Evolutionary conservation across 2,888 invertebrate species (phyloP).

Genomic region (Glaucopsyche alexis): DNA sequence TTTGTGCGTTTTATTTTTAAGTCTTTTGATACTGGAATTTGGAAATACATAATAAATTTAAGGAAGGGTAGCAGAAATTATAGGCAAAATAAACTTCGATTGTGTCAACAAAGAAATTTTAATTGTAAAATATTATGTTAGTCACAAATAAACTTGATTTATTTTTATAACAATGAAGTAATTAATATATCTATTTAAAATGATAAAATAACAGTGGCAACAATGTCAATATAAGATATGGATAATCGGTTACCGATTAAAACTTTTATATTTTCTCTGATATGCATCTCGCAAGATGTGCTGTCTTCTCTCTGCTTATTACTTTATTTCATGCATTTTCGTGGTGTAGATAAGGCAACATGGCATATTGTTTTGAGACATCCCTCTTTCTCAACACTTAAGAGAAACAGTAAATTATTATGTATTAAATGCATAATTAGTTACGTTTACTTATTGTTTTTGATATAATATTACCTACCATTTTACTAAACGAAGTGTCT

Average conservation of each 20-base stretch:
- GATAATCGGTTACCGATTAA: not conserved
- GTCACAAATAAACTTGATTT: not conserved
- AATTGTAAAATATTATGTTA: not conserved
- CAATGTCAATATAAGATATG: not conserved
- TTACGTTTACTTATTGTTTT: slow-evolving; percentile 2
- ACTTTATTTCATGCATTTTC: not conserved
- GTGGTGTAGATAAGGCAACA: slow-evolving; percentile 5
- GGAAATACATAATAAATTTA: not conserved
- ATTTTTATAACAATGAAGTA: not conserved
- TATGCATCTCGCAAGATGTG: not conserved
- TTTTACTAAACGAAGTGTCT: not conserved
- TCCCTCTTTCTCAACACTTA: not conserved
- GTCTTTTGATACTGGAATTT: not conserved
- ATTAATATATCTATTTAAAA: not conserved
- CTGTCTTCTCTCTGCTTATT: not conserved
- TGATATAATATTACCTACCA: not conserved
- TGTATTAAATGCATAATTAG: slow-evolving; percentile 5
- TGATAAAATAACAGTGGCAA: not conserved
- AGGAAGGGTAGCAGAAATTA: not conserved
- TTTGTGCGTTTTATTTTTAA: slow-evolving; percentile 48
- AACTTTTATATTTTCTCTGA: slow-evolving; percentile 10
- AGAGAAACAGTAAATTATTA: not conserved
- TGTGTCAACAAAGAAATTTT: too few species aligned
- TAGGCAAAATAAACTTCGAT: not conserved
- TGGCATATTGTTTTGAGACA: not conserved